A percentile compares a stretch with the other conserved stretches of the same genome.
phyloP scores from a whole-genome alignment of 2,797 vertebrate genomes.

The Mergus octosetaceus region DNA sequence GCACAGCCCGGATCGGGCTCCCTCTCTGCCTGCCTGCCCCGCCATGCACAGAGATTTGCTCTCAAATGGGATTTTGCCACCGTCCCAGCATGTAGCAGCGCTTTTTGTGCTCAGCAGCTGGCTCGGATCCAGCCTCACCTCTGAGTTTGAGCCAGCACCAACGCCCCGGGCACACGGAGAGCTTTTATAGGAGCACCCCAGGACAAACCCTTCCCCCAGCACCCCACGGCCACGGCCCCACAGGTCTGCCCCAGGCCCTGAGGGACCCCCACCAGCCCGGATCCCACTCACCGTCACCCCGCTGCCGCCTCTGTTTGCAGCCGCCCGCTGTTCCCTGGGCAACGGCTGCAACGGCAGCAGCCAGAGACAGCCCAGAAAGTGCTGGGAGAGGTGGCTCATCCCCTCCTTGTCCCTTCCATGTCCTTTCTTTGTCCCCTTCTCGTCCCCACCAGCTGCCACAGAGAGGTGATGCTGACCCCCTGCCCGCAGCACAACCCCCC shows the following conservation, averaged over 20 bases:
- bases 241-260: background rate
- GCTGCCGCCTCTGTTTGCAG: slow-evolving; percentile 30
- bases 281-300: background rate
- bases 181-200: background rate
- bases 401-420: background rate
- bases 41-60: fast-evolving
- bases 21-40: fast-evolving
- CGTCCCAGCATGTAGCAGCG: background rate
- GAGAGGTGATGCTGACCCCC: background rate
- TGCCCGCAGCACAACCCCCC: background rate
- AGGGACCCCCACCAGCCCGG: background rate
- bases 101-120: background rate
- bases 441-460: fast-evolving
- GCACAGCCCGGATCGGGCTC: background rate
- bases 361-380: background rate
- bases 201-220: background rate
- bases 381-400: background rate
- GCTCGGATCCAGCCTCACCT: background rate
- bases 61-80: background rate
- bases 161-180: fast-evolving
- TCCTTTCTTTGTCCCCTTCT: background rate
- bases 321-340: slow-evolving; percentile 48
- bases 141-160: background rate
- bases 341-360: background rate
- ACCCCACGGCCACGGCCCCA: fast-evolving